Base-by-base conservation (phyloP, 2,888 invertebrate genomes). In the Branchipolynoe longqiensis region DNA sequence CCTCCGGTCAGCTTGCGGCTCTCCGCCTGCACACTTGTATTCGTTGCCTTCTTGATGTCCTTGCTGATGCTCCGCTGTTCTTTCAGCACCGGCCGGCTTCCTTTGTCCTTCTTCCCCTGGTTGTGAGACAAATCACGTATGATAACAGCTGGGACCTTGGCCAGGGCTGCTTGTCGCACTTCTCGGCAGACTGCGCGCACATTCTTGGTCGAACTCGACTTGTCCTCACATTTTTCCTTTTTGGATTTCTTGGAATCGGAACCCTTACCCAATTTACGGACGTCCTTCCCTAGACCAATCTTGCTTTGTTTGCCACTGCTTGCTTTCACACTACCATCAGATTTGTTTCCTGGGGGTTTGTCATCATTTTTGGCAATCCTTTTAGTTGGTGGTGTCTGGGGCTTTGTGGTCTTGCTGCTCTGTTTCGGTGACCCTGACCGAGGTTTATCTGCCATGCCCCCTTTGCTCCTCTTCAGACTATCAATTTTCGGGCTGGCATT, bases 281-380 rank as follows among this genome's bases (percentile, higher is more conserved):
- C 2, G 18, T 41, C 78, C 78, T 78, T 78, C 25, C 78, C 78
- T 78, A 48, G 41, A 28, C 78, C 28, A 1, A 78, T 25, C 38
- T 69, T 69, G 25, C 38, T 69, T 38, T 36, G 69, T 38, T 69
- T 69, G 36, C 36, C 38, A 1, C 22, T 18, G 6, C 33, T 38
- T 69, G 38, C 33, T 38, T 69, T 69, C 69, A 69, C 1, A 14
- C 36, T 2, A 4, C 36, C 69, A 6, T 69, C 69, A 38, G 69
- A 1, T 69, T 69, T 69, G 14, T 69, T 69, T 0, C 36, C 33
- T 36, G 69, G 38, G 2, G 69, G 38, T 69, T 69, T 69, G 18
- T 69, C 69, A 69, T 69, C 69, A 69, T 69, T 69, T 69, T 69
- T 69, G 18, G 36, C 69, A 33, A 69, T 36, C n/a, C 69, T 69